A percentile compares a stretch with the other conserved stretches of the same genome.
phyloP scores from a whole-genome alignment of 2,888 invertebrate genomes.

The Euphydryas editha region DNA sequence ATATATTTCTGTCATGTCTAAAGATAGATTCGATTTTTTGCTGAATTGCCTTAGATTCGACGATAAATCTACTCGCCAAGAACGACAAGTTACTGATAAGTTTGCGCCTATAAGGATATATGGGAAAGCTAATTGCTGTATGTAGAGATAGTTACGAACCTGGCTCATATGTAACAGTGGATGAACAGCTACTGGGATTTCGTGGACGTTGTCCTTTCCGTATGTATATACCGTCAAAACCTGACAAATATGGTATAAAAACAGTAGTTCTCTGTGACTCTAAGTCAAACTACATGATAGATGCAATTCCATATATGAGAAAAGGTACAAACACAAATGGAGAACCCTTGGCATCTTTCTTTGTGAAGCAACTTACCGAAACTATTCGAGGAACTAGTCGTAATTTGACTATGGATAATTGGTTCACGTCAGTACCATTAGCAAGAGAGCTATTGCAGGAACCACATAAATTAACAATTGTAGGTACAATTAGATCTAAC shows the following conservation, averaged over 20 bases:
- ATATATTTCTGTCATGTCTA: slow-evolving; percentile 41
- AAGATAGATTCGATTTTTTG: slow-evolving; percentile 36
- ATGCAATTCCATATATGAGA: slow-evolving; percentile 40
- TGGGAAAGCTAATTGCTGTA: slow-evolving; percentile 28
- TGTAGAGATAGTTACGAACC: slow-evolving; percentile 23
- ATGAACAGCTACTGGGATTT: slow-evolving; percentile 25
- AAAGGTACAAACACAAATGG: slow-evolving; percentile 35
- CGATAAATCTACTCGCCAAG: slow-evolving; percentile 31
- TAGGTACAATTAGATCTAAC: slow-evolving; percentile 46
- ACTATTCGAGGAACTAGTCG: slow-evolving; percentile 16
- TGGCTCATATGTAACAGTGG: not conserved
- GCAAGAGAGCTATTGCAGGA: slow-evolving; percentile 45
- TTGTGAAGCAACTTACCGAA: slow-evolving; percentile 9
- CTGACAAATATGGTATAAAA: slow-evolving; percentile 18
- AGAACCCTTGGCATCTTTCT: slow-evolving; percentile 2
- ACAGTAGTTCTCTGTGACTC: slow-evolving; percentile 31
- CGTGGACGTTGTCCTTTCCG: slow-evolving; percentile 27
- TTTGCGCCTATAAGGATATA: slow-evolving; percentile 26
- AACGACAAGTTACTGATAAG: slow-evolving; percentile 9
- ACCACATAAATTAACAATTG: slow-evolving; percentile 51
- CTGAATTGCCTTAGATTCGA: slow-evolving; percentile 37
- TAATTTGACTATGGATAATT: slow-evolving; percentile 2
- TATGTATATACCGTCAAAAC: slow-evolving; percentile 3
- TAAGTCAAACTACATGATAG: slow-evolving; percentile 32
- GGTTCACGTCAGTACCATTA: slow-evolving; percentile 21